These are phyloP conservation scores for Xerus rutilus DNA, from an alignment of 2,797 vertebrate genomes.

Conservation along the genomic window DNA sequence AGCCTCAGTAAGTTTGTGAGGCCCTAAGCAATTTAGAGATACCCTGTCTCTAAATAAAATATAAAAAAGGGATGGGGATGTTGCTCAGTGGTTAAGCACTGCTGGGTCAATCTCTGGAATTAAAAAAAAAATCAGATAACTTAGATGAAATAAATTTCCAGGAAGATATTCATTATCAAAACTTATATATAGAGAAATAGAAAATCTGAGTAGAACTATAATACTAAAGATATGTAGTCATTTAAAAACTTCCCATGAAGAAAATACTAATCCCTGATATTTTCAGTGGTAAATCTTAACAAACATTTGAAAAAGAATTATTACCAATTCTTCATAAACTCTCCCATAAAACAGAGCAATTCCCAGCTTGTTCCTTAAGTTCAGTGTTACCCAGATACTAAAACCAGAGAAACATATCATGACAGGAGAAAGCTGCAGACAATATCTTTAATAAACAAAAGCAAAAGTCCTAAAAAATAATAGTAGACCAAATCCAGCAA, in stretches of 20 bases:
- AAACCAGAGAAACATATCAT: background rate
- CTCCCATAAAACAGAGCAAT: background rate
- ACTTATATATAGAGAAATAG: background rate
- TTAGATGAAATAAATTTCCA: background rate
- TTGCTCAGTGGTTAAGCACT: no score
- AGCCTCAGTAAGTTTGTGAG: no score
- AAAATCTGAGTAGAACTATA: background rate
- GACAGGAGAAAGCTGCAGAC: background rate
- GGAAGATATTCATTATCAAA: background rate
- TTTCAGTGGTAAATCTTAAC: background rate
- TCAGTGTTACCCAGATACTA: background rate
- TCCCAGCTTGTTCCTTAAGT: background rate
- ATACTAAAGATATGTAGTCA: background rate
- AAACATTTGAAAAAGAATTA: background rate
- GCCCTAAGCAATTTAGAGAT: no score
- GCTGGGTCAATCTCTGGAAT: no score
- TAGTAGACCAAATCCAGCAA: slow-evolving; percentile 36
- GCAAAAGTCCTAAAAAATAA: background rate
- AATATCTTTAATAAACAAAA: slow-evolving; percentile 8
- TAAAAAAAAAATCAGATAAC: background rate
- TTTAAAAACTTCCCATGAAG: background rate
- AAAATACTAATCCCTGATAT: background rate
- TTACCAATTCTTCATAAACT: background rate
- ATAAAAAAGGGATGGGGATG: no score
- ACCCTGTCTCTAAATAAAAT: no score